Conservation (phyloP, 2,113 vertebrate genomes). For the Hyperopisus bebe region DNA sequence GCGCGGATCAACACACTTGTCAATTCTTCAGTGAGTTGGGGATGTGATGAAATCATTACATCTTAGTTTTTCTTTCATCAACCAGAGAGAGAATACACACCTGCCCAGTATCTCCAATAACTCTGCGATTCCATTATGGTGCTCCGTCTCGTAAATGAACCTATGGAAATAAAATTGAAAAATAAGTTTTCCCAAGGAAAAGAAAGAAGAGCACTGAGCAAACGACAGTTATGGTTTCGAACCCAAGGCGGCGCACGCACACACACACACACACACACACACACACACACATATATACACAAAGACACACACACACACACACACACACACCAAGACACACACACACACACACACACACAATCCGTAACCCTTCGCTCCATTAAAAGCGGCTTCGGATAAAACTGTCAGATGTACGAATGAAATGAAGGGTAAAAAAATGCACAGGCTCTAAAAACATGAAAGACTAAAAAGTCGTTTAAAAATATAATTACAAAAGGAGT, state of each 20-base stretch:
- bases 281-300: too few species aligned
- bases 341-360: background rate
- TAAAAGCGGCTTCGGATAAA: background rate
- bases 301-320: too few species aligned
- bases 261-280: background rate
- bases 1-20: background rate
- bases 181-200: background rate
- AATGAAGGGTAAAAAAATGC: background rate
- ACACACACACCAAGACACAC: fast-evolving
- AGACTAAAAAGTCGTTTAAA: background rate
- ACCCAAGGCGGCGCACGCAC: background rate
- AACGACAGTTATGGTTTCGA: background rate
- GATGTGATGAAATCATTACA: background rate
- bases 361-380: background rate
- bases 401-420: background rate
- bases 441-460: background rate
- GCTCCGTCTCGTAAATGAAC: slow-evolving; percentile 99
- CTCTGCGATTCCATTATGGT: slow-evolving; percentile 98
- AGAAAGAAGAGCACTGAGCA: background rate
- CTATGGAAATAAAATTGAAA: slow-evolving; percentile 50
- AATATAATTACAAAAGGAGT: background rate
- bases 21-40: background rate
- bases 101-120: slow-evolving; percentile 98
- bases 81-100: slow-evolving; percentile 52
- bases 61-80: background rate